phyloP scores from a whole-genome alignment of 2,888 invertebrate species.

The Nudaria mundana region DNA sequence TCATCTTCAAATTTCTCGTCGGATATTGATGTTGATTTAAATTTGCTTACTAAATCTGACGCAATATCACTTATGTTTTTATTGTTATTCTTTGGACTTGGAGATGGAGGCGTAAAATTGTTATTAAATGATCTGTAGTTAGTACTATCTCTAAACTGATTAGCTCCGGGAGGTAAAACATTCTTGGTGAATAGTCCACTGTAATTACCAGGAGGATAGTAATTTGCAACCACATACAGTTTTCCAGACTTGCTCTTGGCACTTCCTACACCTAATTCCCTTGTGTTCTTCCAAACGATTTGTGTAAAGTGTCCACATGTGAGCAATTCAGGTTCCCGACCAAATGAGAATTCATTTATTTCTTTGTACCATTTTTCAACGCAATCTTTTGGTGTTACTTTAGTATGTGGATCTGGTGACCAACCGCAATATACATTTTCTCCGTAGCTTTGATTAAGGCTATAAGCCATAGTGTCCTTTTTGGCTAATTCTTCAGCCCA shows the following conservation, averaged over 20 bases:
- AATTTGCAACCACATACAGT: constrained; percentile 92
- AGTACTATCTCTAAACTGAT: constrained; percentile 51
- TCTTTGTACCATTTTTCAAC: constrained; percentile 90
- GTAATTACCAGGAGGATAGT: constrained; percentile 91
- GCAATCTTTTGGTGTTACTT: constrained; percentile 84
- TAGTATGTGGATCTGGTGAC: constrained; percentile 84
- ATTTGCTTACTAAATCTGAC: constrained; percentile 59
- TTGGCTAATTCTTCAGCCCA: constrained; percentile 86
- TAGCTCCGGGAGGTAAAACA: constrained; percentile 81
- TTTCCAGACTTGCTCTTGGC: constrained; percentile 89
- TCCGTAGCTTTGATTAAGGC: constrained; percentile 83
- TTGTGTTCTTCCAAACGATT: constrained; percentile 90
- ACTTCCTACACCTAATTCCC: constrained; percentile 88
- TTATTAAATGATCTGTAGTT: constrained; percentile 49
- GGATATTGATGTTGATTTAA: constrained; percentile 58
- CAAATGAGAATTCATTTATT: constrained; percentile 85
- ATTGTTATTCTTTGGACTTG: constrained; percentile 51
- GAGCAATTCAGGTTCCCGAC: constrained; percentile 83
- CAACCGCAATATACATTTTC: constrained; percentile 88
- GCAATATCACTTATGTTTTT: constrained; percentile 58
- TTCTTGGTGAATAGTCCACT: constrained; percentile 86
- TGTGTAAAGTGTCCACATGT: constrained; percentile 88
- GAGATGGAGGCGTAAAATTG: constrained; percentile 49
- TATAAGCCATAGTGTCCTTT: constrained; percentile 83
- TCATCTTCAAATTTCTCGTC: constrained; percentile 83